Evolutionary conservation across 2,888 invertebrate genomes (phyloP).

Genomic region (Ceratothoa steindachneri): DNA sequence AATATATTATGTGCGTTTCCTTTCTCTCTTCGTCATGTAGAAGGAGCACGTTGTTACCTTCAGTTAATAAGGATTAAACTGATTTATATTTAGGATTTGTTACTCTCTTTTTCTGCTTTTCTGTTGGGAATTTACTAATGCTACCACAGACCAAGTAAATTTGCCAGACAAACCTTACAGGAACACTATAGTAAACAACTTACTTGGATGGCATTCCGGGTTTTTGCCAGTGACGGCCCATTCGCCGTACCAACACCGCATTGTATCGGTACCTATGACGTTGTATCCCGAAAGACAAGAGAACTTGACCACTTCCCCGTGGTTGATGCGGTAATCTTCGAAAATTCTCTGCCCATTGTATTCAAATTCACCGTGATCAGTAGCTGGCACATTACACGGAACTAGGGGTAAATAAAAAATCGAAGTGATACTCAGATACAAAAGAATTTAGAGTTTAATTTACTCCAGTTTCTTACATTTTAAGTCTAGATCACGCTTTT

Average conservation of each 20-base stretch:
- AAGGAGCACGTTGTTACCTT: too few species aligned
- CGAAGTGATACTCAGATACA: neutral
- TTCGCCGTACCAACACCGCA: conserved; percentile 74
- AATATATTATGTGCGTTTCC: too few species aligned
- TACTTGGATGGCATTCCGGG: conserved; percentile 46
- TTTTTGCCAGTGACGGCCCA: conserved; percentile 62
- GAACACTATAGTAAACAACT: too few species aligned
- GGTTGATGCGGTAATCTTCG: conserved; percentile 51
- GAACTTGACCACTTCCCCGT: conserved; percentile 70
- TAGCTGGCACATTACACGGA: conserved; percentile 32
- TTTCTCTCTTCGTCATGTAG: too few species aligned
- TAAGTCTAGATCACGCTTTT: too few species aligned
- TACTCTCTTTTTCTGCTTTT: too few species aligned
- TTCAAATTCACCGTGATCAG: conserved; percentile 36
- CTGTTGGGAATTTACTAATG: too few species aligned
- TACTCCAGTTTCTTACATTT: too few species aligned
- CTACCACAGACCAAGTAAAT: too few species aligned
- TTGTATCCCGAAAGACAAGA: conserved; percentile 68
- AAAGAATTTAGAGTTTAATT: neutral
- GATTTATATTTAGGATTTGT: too few species aligned
- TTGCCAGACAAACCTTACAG: too few species aligned
- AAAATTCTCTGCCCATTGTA: conserved; percentile 31
- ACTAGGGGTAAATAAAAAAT: conserved; percentile 21
- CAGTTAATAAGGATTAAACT: too few species aligned
- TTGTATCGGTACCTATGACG: conserved; percentile 63